These are phyloP conservation scores for Noctua pronuba DNA, from an alignment of 2,888 invertebrate species.

Conservation along the genomic window DNA sequence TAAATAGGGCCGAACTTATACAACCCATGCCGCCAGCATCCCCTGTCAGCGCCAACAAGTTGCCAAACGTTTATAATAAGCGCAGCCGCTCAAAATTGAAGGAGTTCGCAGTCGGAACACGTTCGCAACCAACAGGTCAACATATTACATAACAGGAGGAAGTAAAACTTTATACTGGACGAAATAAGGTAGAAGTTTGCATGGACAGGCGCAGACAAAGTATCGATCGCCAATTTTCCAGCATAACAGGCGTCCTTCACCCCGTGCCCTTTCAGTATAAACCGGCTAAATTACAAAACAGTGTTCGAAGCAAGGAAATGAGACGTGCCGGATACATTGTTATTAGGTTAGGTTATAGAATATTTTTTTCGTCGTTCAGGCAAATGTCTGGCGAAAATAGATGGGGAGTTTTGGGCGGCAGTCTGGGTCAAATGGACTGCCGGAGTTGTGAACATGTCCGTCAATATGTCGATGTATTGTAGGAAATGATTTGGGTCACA, in stretches of 20 bases:
- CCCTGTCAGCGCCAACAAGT: constrained; percentile 70
- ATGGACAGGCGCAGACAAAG: constrained; percentile 61
- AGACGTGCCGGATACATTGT: constrained; percentile 38
- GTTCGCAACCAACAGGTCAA: constrained; percentile 77
- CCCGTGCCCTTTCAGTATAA: constrained; percentile 84
- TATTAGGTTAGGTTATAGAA: constrained; percentile 40
- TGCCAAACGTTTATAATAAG: constrained; percentile 70
- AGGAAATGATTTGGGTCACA: constrained; percentile 38
- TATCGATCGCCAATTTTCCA: constrained; percentile 84
- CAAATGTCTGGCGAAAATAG: constrained; percentile 64
- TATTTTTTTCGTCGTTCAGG: constrained; percentile 55
- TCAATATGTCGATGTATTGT: constrained; percentile 48
- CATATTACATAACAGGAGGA: constrained; percentile 44
- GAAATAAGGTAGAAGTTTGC: constrained; percentile 66
- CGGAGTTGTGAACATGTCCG: constrained; percentile 27
- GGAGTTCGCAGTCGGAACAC: constrained; percentile 72
- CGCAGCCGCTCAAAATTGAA: constrained; percentile 68
- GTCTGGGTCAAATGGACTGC: constrained; percentile 58
- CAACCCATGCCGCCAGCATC: constrained; percentile 38
- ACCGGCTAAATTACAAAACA: constrained; percentile 73
- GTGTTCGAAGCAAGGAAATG: constrained; percentile 58
- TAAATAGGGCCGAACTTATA: constrained; percentile 49
- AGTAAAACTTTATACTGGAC: constrained; percentile 36
- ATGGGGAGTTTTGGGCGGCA: constrained; percentile 51
- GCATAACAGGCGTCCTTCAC: constrained; percentile 85